Conservation (phyloP, 2,113 vertebrate genomes). For the Vidua macroura region DNA sequence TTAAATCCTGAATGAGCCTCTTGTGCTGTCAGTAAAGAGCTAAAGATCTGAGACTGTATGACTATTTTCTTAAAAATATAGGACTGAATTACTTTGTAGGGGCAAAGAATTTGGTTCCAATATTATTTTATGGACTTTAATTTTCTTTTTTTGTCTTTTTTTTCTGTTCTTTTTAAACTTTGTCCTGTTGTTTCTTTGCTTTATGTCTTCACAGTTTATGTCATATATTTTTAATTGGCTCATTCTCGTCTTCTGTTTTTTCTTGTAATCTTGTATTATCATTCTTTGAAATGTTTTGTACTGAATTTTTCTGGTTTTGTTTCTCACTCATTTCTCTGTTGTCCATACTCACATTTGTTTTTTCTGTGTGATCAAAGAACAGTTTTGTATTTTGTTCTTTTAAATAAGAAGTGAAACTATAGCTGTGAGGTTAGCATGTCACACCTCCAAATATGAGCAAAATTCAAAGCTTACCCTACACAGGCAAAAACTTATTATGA, state of each 20-base stretch:
- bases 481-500: neutral
- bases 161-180: neutral
- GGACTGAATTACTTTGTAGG: neutral
- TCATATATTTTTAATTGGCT: neutral
- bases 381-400: neutral
- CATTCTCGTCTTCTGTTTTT: neutral
- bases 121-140: neutral
- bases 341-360: neutral
- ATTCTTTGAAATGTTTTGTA: neutral
- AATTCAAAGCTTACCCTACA: neutral
- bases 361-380: neutral
- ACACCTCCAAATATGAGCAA: neutral
- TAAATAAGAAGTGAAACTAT: neutral
- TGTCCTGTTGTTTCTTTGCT: neutral
- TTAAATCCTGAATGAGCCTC: neutral
- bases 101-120: neutral
- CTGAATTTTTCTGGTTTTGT: neutral
- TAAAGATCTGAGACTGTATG: neutral
- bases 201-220: neutral
- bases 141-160: neutral
- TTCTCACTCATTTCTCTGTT: neutral
- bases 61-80: neutral
- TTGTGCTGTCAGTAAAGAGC: neutral
- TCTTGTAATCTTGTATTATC: neutral
- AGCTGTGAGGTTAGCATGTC: neutral